Conservation (phyloP, 2,797 vertebrate species). For the Pogonophryne albipinna region DNA sequence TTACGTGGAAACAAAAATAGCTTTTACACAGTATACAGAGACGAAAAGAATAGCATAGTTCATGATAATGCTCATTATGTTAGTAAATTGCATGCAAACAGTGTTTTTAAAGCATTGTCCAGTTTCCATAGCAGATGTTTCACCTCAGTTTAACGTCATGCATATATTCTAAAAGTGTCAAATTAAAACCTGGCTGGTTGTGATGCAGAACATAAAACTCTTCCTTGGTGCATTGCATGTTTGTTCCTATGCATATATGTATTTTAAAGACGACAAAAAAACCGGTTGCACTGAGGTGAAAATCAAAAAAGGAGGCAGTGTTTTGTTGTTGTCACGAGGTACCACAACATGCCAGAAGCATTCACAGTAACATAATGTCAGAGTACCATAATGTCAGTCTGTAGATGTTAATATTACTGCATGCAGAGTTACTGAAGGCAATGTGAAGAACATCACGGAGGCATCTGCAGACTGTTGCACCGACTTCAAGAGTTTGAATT, state of each 20-base stretch:
- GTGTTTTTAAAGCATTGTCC: constrained; percentile 55
- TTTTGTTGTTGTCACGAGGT: constrained; percentile 25
- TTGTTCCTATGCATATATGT: background rate
- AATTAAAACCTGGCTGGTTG: too few species aligned
- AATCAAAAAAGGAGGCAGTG: constrained; percentile 35
- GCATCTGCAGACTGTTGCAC: constrained; percentile 53
- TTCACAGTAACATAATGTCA: constrained; percentile 72
- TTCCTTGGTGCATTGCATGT: background rate
- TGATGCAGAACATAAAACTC: background rate
- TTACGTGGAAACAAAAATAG: constrained; percentile 41
- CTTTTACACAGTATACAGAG: constrained; percentile 41
- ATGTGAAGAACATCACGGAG: constrained; percentile 11
- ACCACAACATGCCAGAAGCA: constrained; percentile 71
- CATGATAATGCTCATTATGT: constrained; percentile 50
- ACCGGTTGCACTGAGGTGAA: constrained; percentile 59
- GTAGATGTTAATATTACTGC: constrained; percentile 46
- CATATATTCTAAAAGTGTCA: constrained; percentile 15
- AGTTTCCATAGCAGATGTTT: constrained; percentile 43
- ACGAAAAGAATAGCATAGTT: constrained; percentile 44
- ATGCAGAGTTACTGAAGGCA: constrained; percentile 62
- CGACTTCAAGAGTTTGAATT: background rate
- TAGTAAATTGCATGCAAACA: constrained; percentile 77
- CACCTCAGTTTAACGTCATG: constrained; percentile 60
- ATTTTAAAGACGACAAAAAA: background rate
- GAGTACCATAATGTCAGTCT: constrained; percentile 41